Percentiles rank a stretch among this genome's conserved stretches.
phyloP scores from a whole-genome alignment of 2,797 vertebrate species.

The Sternarchorhynchus goeldii region DNA sequence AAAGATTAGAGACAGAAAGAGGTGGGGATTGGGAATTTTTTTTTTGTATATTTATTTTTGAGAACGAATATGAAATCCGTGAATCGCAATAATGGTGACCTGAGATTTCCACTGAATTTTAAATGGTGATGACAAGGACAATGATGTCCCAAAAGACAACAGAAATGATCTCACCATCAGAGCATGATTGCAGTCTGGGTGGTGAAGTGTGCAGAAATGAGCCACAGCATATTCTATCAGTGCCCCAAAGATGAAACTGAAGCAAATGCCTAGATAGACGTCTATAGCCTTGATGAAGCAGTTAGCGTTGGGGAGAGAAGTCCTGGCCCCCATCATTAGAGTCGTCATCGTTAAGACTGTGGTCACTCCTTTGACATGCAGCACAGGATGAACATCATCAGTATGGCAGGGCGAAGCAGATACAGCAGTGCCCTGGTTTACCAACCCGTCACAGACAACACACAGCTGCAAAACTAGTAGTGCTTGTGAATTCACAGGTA shows the following conservation, averaged over 20 bases:
- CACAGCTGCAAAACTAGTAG: no score
- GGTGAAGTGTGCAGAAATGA: conserved; percentile 86
- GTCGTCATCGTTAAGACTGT: conserved; percentile 98
- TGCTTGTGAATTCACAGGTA: not conserved
- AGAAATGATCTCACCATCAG: conserved; percentile 71
- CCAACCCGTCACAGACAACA: not conserved
- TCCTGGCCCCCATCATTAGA: conserved; percentile 90
- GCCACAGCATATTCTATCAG: conserved; percentile 88
- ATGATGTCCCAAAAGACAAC: not conserved
- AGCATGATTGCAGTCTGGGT: conserved; percentile 66
- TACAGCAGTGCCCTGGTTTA: not conserved
- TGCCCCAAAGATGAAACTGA: conserved; percentile 90
- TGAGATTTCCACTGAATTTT: no score
- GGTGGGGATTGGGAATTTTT: not conserved
- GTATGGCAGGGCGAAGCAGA: not conserved
- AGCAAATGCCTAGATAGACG: conserved; percentile 89
- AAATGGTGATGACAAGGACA: not conserved
- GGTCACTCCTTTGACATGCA: conserved; percentile 82
- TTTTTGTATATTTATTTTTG: not conserved
- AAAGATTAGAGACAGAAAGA: not conserved
- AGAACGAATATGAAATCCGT: not conserved
- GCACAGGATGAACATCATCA: conserved; percentile 11
- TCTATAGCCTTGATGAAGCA: conserved; percentile 97
- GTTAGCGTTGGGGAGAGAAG: conserved; percentile 88
- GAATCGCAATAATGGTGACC: no score